These are phyloP conservation scores for Cephus pygmeus DNA, from an alignment of 2,888 invertebrate genomes.

Conservation along the genomic window DNA sequence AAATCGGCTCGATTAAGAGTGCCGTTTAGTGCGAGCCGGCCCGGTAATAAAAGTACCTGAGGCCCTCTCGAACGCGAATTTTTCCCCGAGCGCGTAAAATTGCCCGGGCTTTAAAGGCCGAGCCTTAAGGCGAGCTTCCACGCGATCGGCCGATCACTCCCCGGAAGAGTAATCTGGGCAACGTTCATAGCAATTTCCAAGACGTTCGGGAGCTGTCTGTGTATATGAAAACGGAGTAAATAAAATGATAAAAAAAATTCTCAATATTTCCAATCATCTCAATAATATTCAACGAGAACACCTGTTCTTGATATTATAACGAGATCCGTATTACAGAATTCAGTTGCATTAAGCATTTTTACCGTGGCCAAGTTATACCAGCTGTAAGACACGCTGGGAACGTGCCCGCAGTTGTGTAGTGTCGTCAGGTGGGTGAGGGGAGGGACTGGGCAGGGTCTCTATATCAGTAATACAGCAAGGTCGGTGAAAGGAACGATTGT, in stretches of 20 bases:
- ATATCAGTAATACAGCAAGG: conserved; percentile 52
- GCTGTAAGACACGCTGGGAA: background rate
- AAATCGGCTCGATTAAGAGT: conserved; percentile 55
- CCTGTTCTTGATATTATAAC: background rate
- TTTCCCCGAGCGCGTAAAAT: background rate
- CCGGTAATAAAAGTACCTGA: background rate
- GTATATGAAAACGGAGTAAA: background rate
- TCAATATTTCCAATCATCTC: background rate
- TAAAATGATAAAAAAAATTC: background rate
- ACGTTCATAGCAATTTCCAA: background rate
- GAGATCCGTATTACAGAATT: background rate
- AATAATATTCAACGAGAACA: background rate
- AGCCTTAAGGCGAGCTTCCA: background rate
- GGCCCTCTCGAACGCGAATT: background rate
- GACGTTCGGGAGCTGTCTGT: background rate
- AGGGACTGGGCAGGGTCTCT: conserved; percentile 28
- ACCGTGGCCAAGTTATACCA: background rate
- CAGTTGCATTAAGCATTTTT: background rate
- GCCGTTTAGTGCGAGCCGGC: conserved; percentile 21
- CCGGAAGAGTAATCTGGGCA: background rate
- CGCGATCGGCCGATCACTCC: conserved; percentile 1
- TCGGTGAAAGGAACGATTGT: conserved; percentile 54
- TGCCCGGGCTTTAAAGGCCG: background rate
- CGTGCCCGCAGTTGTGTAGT: background rate
- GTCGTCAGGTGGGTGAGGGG: background rate